Conservation (phyloP, 64 coral and sea anemone genomes). For the Stylophora pistillata region DNA sequence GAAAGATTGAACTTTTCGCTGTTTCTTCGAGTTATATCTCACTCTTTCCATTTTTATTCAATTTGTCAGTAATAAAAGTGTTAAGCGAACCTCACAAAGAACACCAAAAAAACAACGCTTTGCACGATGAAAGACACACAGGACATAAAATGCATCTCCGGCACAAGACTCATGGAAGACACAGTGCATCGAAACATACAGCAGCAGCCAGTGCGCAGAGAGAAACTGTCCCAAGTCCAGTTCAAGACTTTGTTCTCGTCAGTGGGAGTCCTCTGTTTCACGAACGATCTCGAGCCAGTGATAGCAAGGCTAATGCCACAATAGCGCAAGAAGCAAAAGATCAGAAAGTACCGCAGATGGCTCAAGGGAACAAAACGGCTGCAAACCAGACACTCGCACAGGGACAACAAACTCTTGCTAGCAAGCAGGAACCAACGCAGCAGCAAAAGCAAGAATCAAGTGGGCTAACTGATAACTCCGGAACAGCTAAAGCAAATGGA, state of each 20-base stretch:
- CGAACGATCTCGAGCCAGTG: neutral
- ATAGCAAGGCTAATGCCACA: neutral
- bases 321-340: neutral
- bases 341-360: neutral
- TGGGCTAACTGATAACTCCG: neutral
- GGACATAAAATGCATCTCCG: neutral
- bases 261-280: slow-evolving; percentile 35
- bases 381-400: neutral
- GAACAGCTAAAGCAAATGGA: neutral
- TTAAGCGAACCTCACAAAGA: neutral
- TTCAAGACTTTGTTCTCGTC: slow-evolving; percentile 44
- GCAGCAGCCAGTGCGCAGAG: slow-evolving; percentile 1
- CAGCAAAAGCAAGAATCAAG: slow-evolving; percentile 1
- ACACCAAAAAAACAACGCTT: neutral
- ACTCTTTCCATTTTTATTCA: neutral
- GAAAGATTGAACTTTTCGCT: too few species aligned
- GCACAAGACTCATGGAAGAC: neutral
- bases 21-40: too few species aligned
- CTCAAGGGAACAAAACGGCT: neutral
- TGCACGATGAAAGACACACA: neutral
- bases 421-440: neutral
- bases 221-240: slow-evolving; percentile 16
- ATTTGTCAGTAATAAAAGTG: neutral
- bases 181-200: neutral
- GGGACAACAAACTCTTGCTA: neutral